These are phyloP conservation scores for Creontiades dilutus DNA, from an alignment of 2,888 invertebrate genomes.

Conservation along the genomic window DNA sequence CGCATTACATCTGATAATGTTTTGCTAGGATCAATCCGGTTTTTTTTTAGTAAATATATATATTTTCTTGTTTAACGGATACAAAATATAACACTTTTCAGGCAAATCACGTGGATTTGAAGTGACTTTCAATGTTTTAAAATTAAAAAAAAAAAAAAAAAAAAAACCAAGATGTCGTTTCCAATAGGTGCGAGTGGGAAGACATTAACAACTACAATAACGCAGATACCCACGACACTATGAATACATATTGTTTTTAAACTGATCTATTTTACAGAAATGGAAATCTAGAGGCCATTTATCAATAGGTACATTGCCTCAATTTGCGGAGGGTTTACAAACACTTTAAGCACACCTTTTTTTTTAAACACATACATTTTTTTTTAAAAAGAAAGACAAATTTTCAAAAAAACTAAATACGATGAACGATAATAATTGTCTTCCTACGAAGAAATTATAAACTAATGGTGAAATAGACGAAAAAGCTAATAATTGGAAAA, in stretches of 20 bases:
- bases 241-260: neutral
- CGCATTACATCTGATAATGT: conserved; percentile 10
- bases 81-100: conserved; percentile 17
- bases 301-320: neutral
- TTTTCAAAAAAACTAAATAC: neutral
- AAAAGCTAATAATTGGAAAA: conserved; percentile 14
- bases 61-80: neutral
- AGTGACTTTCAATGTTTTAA: neutral
- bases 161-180: neutral
- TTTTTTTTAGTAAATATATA: neutral
- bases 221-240: neutral
- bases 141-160: no score
- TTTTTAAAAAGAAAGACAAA: neutral
- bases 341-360: conserved; percentile 28
- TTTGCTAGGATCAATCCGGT: neutral
- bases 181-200: conserved; percentile 6
- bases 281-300: neutral
- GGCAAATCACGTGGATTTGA: neutral
- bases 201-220: neutral
- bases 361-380: neutral
- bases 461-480: conserved; percentile 7
- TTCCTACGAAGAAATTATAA: conserved; percentile 45
- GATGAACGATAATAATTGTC: conserved; percentile 45
- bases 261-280: conserved; percentile 7
- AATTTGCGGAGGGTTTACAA: conserved; percentile 15